Conservation (phyloP, 2,113 vertebrate species). For the Siniperca knerii region DNA sequence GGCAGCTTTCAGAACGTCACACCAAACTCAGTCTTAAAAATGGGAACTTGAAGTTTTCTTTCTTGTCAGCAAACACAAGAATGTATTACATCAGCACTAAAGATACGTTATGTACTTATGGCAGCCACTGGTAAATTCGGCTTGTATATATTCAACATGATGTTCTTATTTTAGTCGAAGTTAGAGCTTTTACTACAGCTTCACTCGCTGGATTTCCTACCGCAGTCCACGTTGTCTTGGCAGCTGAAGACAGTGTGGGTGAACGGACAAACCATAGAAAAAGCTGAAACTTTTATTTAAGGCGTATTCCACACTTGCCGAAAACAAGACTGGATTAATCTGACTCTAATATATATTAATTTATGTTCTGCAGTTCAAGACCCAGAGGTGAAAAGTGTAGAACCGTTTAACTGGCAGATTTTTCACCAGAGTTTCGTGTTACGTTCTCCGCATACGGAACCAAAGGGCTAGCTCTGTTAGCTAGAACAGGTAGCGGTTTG, state of each 20-base stretch:
- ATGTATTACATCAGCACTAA: rapidly evolving
- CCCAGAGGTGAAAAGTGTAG: rapidly evolving
- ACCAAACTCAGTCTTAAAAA: background rate
- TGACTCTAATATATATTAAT: rapidly evolving
- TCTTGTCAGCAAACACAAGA: rapidly evolving
- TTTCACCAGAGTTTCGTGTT: background rate
- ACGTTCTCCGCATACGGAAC: background rate
- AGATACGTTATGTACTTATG: rapidly evolving
- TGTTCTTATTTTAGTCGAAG: background rate
- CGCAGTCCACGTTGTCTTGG: background rate
- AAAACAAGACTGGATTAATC: rapidly evolving
- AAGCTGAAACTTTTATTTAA: background rate
- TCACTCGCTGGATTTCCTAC: background rate
- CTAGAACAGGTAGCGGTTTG: slow-evolving; percentile 9
- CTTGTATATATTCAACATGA: rapidly evolving
- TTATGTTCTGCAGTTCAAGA: rapidly evolving
- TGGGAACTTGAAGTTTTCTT: background rate
- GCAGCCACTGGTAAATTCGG: background rate
- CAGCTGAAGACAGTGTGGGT: background rate
- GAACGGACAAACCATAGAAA: background rate
- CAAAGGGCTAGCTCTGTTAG: slow-evolving; percentile 23
- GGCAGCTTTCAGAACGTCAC: slow-evolving; percentile 18
- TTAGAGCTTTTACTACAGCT: background rate
- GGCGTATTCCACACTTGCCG: background rate
- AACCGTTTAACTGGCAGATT: background rate